Conservation (phyloP, 2,888 invertebrate genomes). For the Lysandra bellargus region DNA sequence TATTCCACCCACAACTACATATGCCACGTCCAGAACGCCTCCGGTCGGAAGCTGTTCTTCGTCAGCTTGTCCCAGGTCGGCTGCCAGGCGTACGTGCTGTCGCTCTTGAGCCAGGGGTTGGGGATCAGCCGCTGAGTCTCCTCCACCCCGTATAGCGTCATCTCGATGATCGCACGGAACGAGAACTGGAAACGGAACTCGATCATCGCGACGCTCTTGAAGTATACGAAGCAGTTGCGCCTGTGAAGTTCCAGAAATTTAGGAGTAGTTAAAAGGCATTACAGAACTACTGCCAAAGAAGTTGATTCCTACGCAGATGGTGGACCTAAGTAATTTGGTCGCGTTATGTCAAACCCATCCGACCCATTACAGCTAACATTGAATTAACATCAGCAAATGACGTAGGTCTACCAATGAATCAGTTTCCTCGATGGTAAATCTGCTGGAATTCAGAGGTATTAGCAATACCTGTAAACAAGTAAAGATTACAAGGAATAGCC, state of each 20-base stretch:
- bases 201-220: slow-evolving; percentile 55
- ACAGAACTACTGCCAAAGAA: no score
- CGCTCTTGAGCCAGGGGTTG: slow-evolving; percentile 45
- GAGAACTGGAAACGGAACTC: slow-evolving; percentile 60
- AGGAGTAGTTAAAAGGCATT: no score
- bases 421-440: no score
- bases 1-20: slow-evolving; percentile 31
- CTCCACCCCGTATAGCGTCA: slow-evolving; percentile 51
- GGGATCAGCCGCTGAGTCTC: slow-evolving; percentile 43
- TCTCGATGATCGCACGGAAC: slow-evolving; percentile 51
- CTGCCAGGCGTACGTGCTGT: slow-evolving; percentile 46
- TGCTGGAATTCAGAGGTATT: no score
- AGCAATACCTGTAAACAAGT: no score
- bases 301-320: no score
- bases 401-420: no score
- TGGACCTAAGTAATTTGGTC: no score
- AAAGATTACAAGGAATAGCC: no score
- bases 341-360: no score
- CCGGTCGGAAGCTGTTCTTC: slow-evolving; percentile 38
- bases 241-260: slow-evolving; percentile 45
- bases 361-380: no score
- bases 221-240: slow-evolving; percentile 56
- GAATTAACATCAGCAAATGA: no score
- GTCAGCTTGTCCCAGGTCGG: slow-evolving; percentile 41
- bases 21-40: slow-evolving; percentile 40